These are phyloP conservation scores for Pelecanus crispus DNA, from an alignment of 2,113 vertebrate species.

Conservation along the genomic window DNA sequence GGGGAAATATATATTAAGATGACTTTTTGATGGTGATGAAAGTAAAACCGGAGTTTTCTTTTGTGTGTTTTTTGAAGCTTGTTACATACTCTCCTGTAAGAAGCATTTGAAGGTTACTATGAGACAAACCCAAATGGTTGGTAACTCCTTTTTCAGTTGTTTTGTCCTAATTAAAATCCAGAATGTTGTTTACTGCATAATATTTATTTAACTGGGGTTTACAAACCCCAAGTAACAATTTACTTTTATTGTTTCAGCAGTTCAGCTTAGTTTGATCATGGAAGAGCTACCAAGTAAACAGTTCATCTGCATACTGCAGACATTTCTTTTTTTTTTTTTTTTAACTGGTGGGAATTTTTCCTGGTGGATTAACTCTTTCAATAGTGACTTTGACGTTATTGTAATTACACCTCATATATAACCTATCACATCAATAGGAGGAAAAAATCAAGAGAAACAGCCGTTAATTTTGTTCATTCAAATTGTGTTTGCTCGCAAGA, in stretches of 20 bases:
- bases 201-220: slow-evolving; percentile 60
- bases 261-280: slow-evolving; percentile 43
- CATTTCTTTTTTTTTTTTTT: neutral
- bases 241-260: slow-evolving; percentile 51
- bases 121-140: neutral
- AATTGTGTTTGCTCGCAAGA: slow-evolving; percentile 42
- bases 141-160: slow-evolving; percentile 13
- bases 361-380: slow-evolving; percentile 45
- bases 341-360: neutral
- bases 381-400: neutral
- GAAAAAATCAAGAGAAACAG: slow-evolving; percentile 36
- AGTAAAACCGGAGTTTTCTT: neutral
- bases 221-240: slow-evolving; percentile 51
- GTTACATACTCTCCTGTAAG: neutral
- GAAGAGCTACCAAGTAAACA: slow-evolving; percentile 18
- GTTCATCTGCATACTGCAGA: neutral
- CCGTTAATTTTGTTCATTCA: slow-evolving; percentile 55
- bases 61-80: neutral
- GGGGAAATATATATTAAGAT: neutral
- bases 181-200: slow-evolving; percentile 34
- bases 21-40: neutral
- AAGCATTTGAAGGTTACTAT: neutral
- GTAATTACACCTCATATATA: slow-evolving; percentile 38
- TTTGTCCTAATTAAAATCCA: slow-evolving; percentile 62
- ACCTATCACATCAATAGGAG: neutral